phyloP scores from a whole-genome alignment of 2,888 invertebrate species.

The Nymphalis polychloros region DNA sequence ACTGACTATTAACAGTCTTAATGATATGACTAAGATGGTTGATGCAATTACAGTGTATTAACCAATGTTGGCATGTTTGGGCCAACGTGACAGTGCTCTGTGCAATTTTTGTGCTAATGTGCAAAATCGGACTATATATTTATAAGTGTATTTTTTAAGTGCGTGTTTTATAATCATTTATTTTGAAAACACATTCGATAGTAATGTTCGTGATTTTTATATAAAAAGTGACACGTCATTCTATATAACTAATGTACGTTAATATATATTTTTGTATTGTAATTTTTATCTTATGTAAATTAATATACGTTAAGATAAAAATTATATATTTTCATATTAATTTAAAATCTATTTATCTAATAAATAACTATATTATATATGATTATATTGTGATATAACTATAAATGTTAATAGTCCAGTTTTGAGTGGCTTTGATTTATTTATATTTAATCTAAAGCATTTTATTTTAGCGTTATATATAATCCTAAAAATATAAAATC shows the following conservation, averaged over 20 bases:
- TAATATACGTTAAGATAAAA: slow-evolving; percentile 3
- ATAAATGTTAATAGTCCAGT: slow-evolving; percentile 15
- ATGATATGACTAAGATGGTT: too few species aligned
- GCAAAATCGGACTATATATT: not conserved
- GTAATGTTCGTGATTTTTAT: not conserved
- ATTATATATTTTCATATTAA: not conserved
- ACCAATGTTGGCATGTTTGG: not conserved
- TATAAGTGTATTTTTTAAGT: not conserved
- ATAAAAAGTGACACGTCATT: not conserved
- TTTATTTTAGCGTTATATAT: not conserved
- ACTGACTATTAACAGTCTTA: too few species aligned
- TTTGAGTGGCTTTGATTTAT: slow-evolving; percentile 19
- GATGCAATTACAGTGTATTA: not conserved
- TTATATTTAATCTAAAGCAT: slow-evolving; percentile 10
- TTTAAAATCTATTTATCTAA: not conserved
- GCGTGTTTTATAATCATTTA: not conserved
- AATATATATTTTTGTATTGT: not conserved
- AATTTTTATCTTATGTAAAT: slow-evolving; percentile 4
- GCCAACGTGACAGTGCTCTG: not conserved
- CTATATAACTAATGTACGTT: not conserved
- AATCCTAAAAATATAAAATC: slow-evolving; percentile 6
- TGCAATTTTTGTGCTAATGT: not conserved
- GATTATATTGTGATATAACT: slow-evolving; percentile 5
- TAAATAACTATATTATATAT: slow-evolving; percentile 2
- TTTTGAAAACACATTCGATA: not conserved